A percentile compares a stretch with the other conserved stretches of the same genome.
These are phyloP conservation scores for Saguinus midas DNA, from an alignment of 2,113 vertebrate genomes.

Conservation along the genomic window DNA sequence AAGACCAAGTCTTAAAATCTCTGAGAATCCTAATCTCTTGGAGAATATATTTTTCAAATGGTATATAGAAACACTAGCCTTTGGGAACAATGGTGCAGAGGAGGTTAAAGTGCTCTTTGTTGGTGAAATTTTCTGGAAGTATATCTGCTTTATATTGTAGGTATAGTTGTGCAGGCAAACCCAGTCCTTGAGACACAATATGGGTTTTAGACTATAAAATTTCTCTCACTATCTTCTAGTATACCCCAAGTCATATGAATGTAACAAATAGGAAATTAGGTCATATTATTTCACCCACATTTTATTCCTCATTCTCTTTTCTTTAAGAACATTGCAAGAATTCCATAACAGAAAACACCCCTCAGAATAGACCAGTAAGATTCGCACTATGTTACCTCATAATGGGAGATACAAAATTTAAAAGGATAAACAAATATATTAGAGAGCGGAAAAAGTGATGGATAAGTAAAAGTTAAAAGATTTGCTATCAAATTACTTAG, in stretches of 20 bases:
- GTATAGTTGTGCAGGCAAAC: neutral
- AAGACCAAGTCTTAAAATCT: conserved; percentile 28
- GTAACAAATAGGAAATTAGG: neutral
- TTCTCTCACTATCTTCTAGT: neutral
- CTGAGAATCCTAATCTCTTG: neutral
- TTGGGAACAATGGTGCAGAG: neutral
- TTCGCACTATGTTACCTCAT: neutral
- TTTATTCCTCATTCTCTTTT: conserved; percentile 2
- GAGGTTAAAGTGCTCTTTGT: neutral
- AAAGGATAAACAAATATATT: conserved; percentile 33
- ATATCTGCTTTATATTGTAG: neutral
- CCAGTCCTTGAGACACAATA: neutral
- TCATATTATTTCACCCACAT: neutral
- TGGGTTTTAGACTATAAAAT: neutral
- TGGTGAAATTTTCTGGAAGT: neutral
- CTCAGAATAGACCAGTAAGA: neutral
- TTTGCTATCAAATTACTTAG: conserved; percentile 38
- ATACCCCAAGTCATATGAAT: neutral
- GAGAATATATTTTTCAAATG: neutral
- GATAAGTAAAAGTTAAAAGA: conserved; percentile 1
- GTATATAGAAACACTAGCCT: neutral
- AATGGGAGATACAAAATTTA: neutral
- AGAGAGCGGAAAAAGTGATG: neutral
- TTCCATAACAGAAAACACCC: neutral
- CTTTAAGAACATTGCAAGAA: neutral